Conservation (phyloP, 2,113 vertebrate genomes). For the Tetrao urogallus region DNA sequence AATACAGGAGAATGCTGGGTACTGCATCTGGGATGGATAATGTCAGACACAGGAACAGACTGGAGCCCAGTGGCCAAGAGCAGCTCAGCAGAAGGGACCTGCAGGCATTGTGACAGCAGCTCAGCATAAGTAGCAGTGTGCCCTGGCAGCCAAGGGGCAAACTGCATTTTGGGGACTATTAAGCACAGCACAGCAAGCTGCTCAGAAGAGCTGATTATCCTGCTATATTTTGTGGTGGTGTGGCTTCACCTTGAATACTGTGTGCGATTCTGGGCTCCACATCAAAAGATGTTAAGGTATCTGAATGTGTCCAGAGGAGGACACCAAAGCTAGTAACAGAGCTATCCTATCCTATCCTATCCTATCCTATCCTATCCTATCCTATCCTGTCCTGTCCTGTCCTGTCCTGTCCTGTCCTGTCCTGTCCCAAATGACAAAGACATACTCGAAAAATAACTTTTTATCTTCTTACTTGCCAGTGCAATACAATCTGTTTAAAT, state of each 20-base stretch:
- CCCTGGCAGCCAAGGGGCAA: neutral
- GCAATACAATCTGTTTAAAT: constrained; percentile 20
- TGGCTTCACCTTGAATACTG: too few relatives aligned
- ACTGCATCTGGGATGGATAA: neutral
- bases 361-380: too few relatives aligned
- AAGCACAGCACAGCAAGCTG: neutral
- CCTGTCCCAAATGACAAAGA: neutral
- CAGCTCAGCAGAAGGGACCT: neutral
- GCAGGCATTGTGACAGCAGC: neutral
- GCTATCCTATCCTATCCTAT: too few relatives aligned
- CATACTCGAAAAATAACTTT: neutral
- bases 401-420: too few relatives aligned
- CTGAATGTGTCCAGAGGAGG: neutral
- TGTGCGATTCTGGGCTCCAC: too few relatives aligned
- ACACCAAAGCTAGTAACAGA: neutral
- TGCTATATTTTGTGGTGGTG: too few relatives aligned
- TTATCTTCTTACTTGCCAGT: neutral
- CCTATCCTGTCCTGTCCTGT: too few relatives aligned
- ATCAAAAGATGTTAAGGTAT: neutral
- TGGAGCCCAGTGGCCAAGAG: neutral
- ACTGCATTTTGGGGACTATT: neutral
- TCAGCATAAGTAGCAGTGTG: neutral
- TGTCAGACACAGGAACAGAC: neutral
- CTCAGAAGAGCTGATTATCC: neutral
- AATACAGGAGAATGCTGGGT: neutral